These are phyloP conservation scores for Actinia tenebrosa DNA, from an alignment of 64 coral and sea anemone species.

Conservation along the genomic window DNA sequence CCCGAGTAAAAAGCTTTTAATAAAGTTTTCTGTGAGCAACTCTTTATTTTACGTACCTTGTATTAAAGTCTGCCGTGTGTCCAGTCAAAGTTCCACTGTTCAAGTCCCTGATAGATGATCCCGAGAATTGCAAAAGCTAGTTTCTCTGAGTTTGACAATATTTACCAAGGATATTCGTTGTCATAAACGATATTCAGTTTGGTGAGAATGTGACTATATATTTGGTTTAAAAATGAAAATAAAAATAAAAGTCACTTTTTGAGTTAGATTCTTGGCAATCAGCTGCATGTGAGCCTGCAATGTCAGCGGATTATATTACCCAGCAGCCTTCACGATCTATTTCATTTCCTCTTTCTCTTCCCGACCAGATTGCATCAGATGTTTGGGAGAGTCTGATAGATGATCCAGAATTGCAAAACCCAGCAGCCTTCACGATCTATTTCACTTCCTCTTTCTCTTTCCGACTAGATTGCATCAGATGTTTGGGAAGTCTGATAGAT, in stretches of 20 bases:
- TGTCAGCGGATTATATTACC: background rate
- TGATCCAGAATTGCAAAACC: constrained; percentile 64
- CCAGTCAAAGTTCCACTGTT: constrained; percentile 51
- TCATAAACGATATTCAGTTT: background rate
- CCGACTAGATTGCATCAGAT: constrained; percentile 47
- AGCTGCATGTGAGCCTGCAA: background rate
- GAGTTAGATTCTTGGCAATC: background rate
- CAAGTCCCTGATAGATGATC: too few species aligned
- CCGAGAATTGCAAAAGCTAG: too few species aligned
- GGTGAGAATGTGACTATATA: background rate
- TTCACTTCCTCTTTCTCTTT: too few species aligned
- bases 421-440: too few species aligned
- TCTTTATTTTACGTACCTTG: constrained; percentile 63
- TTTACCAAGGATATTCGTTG: background rate
- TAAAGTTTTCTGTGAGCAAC: background rate
- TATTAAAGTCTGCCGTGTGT: constrained; percentile 80
- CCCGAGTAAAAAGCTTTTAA: background rate
- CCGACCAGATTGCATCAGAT: constrained; percentile 46
- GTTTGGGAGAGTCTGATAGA: constrained; percentile 33
- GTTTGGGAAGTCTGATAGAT: constrained; percentile 40
- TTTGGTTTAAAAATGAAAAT: background rate
- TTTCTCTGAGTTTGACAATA: constrained; percentile 35
- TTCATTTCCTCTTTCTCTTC: background rate
- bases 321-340: background rate
- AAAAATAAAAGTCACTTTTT: background rate